phyloP scores from a whole-genome alignment of 1,140 invertebrate species.

The Leguminivora glycinivorella region DNA sequence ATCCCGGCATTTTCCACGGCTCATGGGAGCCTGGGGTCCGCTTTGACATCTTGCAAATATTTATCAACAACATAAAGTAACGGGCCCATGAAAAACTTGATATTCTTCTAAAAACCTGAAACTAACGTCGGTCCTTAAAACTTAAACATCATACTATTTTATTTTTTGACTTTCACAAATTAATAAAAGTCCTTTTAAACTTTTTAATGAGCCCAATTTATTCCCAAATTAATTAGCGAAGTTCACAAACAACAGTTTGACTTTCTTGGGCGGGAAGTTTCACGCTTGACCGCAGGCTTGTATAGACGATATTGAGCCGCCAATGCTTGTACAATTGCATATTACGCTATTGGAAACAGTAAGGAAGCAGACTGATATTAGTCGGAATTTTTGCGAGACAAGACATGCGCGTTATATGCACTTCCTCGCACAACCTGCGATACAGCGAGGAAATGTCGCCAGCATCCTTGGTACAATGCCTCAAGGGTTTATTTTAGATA shows the following conservation, averaged over 20 bases:
- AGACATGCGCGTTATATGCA: too few relatives aligned
- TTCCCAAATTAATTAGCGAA: slow-evolving; percentile 15
- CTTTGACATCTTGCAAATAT: too few relatives aligned
- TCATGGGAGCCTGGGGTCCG: too few relatives aligned
- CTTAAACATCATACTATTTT: slow-evolving; percentile 1
- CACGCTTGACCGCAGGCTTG: neutral
- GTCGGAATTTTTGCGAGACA: too few relatives aligned
- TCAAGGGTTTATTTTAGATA: too few relatives aligned
- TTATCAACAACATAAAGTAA: too few relatives aligned
- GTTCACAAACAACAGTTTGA: slow-evolving; percentile 7
- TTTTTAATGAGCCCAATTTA: slow-evolving; percentile 22
- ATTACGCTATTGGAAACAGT: neutral
- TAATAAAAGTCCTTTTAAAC: slow-evolving; percentile 12
- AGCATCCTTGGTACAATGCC: too few relatives aligned
- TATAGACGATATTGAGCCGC: neutral
- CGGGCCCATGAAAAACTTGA: too few relatives aligned
- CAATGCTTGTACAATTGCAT: neutral
- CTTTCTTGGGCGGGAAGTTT: neutral
- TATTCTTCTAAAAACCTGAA: too few relatives aligned
- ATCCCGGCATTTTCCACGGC: too few relatives aligned
- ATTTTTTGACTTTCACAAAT: slow-evolving; percentile 5
- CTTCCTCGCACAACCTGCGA: too few relatives aligned
- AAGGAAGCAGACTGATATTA: neutral
- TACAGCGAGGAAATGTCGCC: too few relatives aligned
- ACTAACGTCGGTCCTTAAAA: neutral